phyloP scores from a whole-genome alignment of 2,797 vertebrate genomes.

The Pseudochaenichthys georgianus region DNA sequence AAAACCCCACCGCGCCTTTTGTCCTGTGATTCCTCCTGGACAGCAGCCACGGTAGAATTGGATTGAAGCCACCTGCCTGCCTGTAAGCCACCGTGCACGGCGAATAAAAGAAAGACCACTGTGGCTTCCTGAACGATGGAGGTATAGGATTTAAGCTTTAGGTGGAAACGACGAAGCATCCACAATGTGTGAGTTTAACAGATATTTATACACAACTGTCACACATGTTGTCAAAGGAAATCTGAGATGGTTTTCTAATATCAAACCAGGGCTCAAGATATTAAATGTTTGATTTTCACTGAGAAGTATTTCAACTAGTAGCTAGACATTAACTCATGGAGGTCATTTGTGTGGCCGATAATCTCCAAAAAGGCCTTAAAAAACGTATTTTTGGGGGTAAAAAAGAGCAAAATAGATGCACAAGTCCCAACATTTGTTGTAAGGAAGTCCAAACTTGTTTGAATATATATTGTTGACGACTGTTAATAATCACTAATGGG shows the following conservation, averaged over 20 bases:
- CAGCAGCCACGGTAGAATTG: conserved; percentile 37
- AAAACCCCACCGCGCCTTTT: conserved; percentile 58
- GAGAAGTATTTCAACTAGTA: too few relatives aligned
- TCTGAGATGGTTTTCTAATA: not conserved
- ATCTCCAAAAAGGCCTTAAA: too few relatives aligned
- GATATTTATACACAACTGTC: too few relatives aligned
- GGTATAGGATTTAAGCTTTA: conserved; percentile 24
- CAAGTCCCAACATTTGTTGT: too few relatives aligned
- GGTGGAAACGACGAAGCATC: not conserved
- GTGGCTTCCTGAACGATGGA: conserved; percentile 13
- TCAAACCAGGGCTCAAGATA: not conserved
- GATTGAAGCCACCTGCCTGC: conserved; percentile 71
- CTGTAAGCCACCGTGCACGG: conserved; percentile 29
- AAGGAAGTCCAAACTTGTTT: too few relatives aligned
- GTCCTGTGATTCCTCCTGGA: conserved; percentile 57
- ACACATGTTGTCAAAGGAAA: not conserved
- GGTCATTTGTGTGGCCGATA: too few relatives aligned
- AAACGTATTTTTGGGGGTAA: too few relatives aligned
- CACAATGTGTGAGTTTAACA: conserved; percentile 1
- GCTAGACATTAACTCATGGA: too few relatives aligned
- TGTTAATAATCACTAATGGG: too few relatives aligned
- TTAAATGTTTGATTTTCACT: too few relatives aligned
- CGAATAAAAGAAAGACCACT: conserved; percentile 7
- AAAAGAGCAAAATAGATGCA: too few relatives aligned
- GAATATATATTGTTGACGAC: not conserved